Base-by-base conservation (phyloP, 2,888 invertebrate species). In the Drosophila phalerata region DNA sequence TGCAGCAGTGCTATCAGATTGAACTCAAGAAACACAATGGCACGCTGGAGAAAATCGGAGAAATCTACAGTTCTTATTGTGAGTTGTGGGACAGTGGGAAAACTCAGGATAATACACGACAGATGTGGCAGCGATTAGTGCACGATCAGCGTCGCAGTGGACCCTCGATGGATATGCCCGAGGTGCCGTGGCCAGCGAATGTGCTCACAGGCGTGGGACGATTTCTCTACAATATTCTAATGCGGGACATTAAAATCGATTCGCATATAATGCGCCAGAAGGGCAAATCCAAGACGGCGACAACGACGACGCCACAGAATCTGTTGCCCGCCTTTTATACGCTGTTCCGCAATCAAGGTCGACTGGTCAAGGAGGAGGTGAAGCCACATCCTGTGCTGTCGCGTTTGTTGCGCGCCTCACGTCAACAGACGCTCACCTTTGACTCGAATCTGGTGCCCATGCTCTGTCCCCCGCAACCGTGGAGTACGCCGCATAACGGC, bases 151-250 rank as follows among this genome's bases (percentile, higher is more conserved):
- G 92, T 3, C 37, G 88, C 13, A 92, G 92, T 0, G 95, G 95
- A 1, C 94, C 95, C 2, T 94, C 94, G 72, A 92, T 94, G 94
- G 94, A 95, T 77, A 81, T 93, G 5, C 93, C 92, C 34, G 94
- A 95, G 74, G 93, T 93, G 11, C 91, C 93, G 0, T 97, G 97
- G 97, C 95, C 96, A 0, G 90, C 93, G 11, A 93, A 94, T 67
- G 94, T 96, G 49, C 91, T 95, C 10, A 91, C 93, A 53, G 94
- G 94, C 45, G 93, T 98, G 51, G 98, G 98, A 40, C 96, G 96
- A 85, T 97, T 98, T 92, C 93, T 98, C 0, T 98, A 97, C 91
- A 96, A 96, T 79, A 96, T 98, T 47, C 95, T 98, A 13, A 94
- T 98, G 90, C 95, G 96, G 60, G 97, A 98, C 90, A 93, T 98